Conservation (phyloP, 2,888 invertebrate genomes). For the Lithophane leautieri region DNA sequence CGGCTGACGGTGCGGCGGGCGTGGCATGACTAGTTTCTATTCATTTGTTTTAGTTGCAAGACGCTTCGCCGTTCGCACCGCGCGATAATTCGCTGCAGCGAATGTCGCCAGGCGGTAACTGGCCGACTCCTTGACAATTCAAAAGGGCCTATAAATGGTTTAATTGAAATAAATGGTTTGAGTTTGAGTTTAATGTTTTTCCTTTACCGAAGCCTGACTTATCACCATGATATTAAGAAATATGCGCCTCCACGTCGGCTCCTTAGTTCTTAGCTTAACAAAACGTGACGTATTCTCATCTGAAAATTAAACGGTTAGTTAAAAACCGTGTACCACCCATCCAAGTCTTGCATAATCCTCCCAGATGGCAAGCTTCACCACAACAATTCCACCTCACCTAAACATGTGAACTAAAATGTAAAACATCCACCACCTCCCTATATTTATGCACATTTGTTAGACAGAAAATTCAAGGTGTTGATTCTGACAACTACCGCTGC, state of each 20-base stretch:
- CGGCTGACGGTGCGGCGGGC: too few species aligned
- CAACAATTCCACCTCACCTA: background rate
- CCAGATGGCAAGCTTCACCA: background rate
- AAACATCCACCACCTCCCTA: slow-evolving; percentile 26
- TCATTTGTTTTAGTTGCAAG: too few species aligned
- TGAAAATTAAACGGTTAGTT: background rate
- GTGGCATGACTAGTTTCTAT: too few species aligned
- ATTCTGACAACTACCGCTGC: slow-evolving; percentile 67
- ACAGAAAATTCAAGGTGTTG: slow-evolving; percentile 64
- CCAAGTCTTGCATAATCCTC: slow-evolving; percentile 5
- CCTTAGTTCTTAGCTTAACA: background rate
- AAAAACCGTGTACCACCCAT: slow-evolving; percentile 7
- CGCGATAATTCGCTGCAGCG: too few species aligned
- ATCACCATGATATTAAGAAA: background rate
- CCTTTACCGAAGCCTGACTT: background rate
- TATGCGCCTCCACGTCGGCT: background rate
- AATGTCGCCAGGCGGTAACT: too few species aligned
- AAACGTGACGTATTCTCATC: background rate
- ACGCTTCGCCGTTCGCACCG: too few species aligned
- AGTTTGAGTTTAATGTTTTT: background rate
- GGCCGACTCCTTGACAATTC: too few species aligned
- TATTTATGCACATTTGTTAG: slow-evolving; percentile 63
- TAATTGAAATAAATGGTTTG: too few species aligned
- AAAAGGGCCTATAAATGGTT: too few species aligned
- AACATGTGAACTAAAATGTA: slow-evolving; percentile 34